Evolutionary conservation across 2,888 invertebrate species (phyloP).

Genomic region (Arenicola marina): DNA sequence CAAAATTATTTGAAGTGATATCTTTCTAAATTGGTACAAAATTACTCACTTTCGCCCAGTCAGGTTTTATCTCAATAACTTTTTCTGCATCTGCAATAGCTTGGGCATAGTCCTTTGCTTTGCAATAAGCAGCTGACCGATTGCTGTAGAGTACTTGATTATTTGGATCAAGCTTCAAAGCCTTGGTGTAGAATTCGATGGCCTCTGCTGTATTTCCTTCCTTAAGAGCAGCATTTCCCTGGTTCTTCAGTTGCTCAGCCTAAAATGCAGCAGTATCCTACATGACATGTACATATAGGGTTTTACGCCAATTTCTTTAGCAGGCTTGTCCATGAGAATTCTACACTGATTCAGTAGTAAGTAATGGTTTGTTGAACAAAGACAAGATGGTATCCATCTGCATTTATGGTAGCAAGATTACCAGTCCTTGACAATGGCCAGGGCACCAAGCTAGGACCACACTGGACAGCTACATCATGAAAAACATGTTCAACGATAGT

Average conservation of each 20-base stretch:
- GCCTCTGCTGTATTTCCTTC: constrained; percentile 80
- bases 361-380: no score
- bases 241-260: constrained; percentile 82
- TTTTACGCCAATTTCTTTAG: no score
- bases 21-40: background rate
- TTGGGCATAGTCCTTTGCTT: constrained; percentile 73
- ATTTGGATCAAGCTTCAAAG: constrained; percentile 75
- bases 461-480: no score
- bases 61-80: constrained; percentile 78
- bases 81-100: constrained; percentile 85
- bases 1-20: no score
- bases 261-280: constrained; percentile 62
- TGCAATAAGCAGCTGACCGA: constrained; percentile 87
- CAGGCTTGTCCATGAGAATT: no score
- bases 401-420: no score
- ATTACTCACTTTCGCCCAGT: constrained; percentile 74
- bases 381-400: no score
- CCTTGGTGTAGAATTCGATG: constrained; percentile 78
- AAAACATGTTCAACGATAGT: no score
- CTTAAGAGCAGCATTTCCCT: constrained; percentile 83
- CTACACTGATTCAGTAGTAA: no score
- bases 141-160: constrained; percentile 92
- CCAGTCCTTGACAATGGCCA: no score
- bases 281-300: no score
- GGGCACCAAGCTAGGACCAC: no score